These are phyloP conservation scores for Periophthalmodon schlosseri DNA, from an alignment of 2,113 vertebrate species.

Conservation along the genomic window DNA sequence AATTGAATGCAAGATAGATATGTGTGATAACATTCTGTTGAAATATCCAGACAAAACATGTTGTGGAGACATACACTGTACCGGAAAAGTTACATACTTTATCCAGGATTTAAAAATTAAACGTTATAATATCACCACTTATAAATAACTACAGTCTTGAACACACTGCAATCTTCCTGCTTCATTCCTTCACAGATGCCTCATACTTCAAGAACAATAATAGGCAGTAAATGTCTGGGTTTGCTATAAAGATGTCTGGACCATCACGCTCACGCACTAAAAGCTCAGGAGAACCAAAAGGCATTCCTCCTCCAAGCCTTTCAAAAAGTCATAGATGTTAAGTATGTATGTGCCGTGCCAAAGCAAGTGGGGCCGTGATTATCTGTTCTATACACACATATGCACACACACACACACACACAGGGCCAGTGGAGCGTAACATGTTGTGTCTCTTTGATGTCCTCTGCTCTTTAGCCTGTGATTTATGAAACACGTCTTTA, in stretches of 20 bases:
- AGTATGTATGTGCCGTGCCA: slow-evolving; percentile 46
- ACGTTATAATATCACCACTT: background rate
- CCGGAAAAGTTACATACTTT: no score
- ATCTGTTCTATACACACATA: slow-evolving; percentile 12
- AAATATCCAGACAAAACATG: no score
- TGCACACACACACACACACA: slow-evolving; percentile 18
- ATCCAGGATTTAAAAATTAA: background rate
- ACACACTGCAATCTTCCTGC: slow-evolving; percentile 33
- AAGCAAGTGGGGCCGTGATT: slow-evolving; percentile 21
- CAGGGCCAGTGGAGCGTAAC: slow-evolving; percentile 27
- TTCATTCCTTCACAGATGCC: slow-evolving; percentile 38
- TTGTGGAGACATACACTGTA: no score
- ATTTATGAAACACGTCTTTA: slow-evolving; percentile 56
- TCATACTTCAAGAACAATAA: slow-evolving; percentile 66
- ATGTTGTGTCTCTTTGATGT: slow-evolving; percentile 62
- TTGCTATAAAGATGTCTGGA: slow-evolving; percentile 58
- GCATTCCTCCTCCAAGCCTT: slow-evolving; percentile 20
- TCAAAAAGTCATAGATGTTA: slow-evolving; percentile 65
- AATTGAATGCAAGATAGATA: no score
- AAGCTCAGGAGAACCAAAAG: slow-evolving; percentile 36
- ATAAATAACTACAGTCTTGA: background rate
- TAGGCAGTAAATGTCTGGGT: slow-evolving; percentile 52
- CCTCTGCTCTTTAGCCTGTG: slow-evolving; percentile 47
- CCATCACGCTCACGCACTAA: slow-evolving; percentile 60
- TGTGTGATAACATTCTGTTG: no score